Base-by-base conservation (phyloP, 2,888 invertebrate genomes). In the Charanyca ferruginea region DNA sequence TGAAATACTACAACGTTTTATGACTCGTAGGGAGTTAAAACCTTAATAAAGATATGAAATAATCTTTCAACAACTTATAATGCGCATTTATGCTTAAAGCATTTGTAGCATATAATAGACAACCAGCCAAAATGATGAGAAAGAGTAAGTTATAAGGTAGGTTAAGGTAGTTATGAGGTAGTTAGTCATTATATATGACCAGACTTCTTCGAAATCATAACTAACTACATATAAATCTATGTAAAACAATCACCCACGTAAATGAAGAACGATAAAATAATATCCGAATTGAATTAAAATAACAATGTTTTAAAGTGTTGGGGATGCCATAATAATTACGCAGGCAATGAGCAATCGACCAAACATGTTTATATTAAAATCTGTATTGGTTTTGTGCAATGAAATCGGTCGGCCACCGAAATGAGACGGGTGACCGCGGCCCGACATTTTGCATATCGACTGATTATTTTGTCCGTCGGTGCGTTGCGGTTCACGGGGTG, bases 331-430 rank as follows among this genome's bases (percentile, higher is more conserved):
- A 81, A 83, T 86, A 85, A 87, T 86, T 85, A 87, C 83, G 82
- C 74, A 70, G 80, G 81, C 81, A 86, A 83, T 87, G 82, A 83
- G 80, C 84, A 83, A 84, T 84, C 79, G 77, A 71, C 71, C 83
- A 83, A 87, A 87, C 86, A 89, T 91, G 87, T 90, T 91, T 89
- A 90, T 90, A 87, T 87, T 90, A 88, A 89, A 90, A 85, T 88
- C 85, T 84, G 83, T 89, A 91, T 91, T 89, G 90, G 90, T 90
- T 89, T 89, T 89, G 86, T 80, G 77, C 89, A 90, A 89, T 91
- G 89, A 90, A 91, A 79, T 89, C 84, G 90, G 88, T 86, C 72
- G 73, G 85, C 89, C 90, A 79, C 87, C 81, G 87, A 89, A 91
- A 92, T 88, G 91, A 89, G 90, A 85, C 82, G 78, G 80, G 76